Evolutionary conservation across 2,113 vertebrate genomes (phyloP), one percentile per base, ranked within the genome.

Genomic region (Coptodon bakossiorum): DNA sequence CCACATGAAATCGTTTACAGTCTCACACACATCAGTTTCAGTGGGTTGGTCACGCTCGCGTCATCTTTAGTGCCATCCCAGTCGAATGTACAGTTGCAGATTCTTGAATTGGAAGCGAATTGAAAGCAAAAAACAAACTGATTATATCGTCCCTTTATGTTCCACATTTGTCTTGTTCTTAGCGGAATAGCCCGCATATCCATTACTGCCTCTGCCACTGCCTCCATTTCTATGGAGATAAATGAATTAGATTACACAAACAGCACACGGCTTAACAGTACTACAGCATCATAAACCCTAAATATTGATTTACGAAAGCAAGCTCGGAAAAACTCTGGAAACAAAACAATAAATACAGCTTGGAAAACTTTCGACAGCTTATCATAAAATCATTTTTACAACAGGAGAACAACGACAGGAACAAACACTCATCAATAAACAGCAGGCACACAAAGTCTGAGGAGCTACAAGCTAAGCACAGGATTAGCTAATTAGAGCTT

Each of bases 191-290:
- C 80, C 73, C 73, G 57, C 88, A 73, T 80, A 87, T 93, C 88
- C 90, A 84, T 94, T 90, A 95, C 85, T 90, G 88, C 90, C 86
- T 92, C 91, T 92, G 93, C 91, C 93, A 96, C 93, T 91, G 93
- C 90, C 94, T 94, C 95, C 95, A 95, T 79, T 88, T 95, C 95
- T 96, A 94, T 79, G 91, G 93, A 94, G 84, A 93, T 76, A 94
- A 90, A 94, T 89, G 54, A 91, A 86, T 54, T 27, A 85, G 66
- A 91, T 93, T 86, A 92, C 80, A 92, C 66, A 68, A 89, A 88
- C 82, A 85, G 91, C 71, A 88, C 82, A 89, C n/a, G 71, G 45
- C 36, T 85, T 84, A 61, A 81, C 7, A 14, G 27, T 10, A 52
- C 86, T 4, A 66, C 52, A 88, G 36, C 22, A 38, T 56, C 40